phyloP scores from a whole-genome alignment of 2,113 vertebrate species.

The rat (Rattus norvegicus) region GRCr8 NC_086019.1:131884001-131884500 shows the following conservation, averaged over 20 bases:
- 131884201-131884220: not conserved
- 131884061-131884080: not conserved
- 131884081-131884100: not conserved
- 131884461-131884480: conserved; percentile 47
- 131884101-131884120: not conserved
- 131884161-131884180: not conserved
- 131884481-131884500: not conserved
- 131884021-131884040: not conserved
- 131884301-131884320: conserved; percentile 74
- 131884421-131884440: conserved; percentile 74
- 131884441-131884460: conserved; percentile 75
- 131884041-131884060: not conserved
- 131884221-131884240: not conserved
- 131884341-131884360: conserved; percentile 82
- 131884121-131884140: conserved; percentile 12
- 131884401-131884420: conserved; percentile 83
- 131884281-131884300: conserved; percentile 63
- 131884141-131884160: not conserved
- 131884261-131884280: conserved; percentile 71
- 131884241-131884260: conserved; percentile 63
- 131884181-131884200: not conserved
- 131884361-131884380: conserved; percentile 80
- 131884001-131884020: not conserved
- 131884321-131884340: conserved; percentile 73
- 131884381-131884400: conserved; percentile 85